These are phyloP conservation scores for Brachionus rubens DNA, from an alignment of 1,140 invertebrate species.

Conservation along the genomic window DNA sequence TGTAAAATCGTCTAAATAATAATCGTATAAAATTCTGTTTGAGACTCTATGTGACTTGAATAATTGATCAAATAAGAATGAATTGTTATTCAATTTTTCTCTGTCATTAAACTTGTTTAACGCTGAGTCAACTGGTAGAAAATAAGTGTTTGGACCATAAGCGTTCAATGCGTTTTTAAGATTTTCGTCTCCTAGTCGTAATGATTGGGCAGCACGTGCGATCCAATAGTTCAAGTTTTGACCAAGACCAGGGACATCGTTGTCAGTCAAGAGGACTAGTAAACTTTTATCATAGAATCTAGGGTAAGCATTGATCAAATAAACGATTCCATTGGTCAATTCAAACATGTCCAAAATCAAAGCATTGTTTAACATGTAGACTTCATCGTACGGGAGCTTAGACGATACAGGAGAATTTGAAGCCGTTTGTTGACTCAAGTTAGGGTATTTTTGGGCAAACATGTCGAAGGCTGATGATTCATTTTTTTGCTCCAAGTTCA, in stretches of 20 bases:
- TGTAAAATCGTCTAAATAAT: conserved; percentile 9
- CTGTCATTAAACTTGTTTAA: conserved; percentile 23
- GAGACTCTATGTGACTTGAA: conserved; percentile 30
- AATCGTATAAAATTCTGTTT: conserved; percentile 33
- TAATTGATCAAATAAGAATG: conserved; percentile 24
- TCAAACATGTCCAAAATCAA: conserved; percentile 30
- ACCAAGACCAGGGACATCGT: not conserved
- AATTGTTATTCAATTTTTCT: conserved; percentile 12
- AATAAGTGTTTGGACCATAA: conserved; percentile 37
- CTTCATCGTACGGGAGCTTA: conserved; percentile 25
- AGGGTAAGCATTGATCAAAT: conserved; percentile 32
- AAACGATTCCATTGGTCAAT: conserved; percentile 21
- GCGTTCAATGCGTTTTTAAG: conserved; percentile 22
- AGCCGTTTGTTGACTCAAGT: not conserved
- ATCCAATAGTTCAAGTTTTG: conserved; percentile 40
- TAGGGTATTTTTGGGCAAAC: not conserved
- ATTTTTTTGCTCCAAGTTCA: conserved; percentile 5
- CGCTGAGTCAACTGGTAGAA: conserved; percentile 6
- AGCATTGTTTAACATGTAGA: conserved; percentile 27
- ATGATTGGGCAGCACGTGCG: not conserved
- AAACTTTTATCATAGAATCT: conserved; percentile 41
- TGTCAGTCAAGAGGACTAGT: conserved; percentile 22
- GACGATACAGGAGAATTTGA: not conserved
- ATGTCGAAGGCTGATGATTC: conserved; percentile 18
- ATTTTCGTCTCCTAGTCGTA: conserved; percentile 36